These are phyloP conservation scores for Riptortus pedestris DNA, from an alignment of 1,140 invertebrate genomes.

Conservation along the genomic window DNA sequence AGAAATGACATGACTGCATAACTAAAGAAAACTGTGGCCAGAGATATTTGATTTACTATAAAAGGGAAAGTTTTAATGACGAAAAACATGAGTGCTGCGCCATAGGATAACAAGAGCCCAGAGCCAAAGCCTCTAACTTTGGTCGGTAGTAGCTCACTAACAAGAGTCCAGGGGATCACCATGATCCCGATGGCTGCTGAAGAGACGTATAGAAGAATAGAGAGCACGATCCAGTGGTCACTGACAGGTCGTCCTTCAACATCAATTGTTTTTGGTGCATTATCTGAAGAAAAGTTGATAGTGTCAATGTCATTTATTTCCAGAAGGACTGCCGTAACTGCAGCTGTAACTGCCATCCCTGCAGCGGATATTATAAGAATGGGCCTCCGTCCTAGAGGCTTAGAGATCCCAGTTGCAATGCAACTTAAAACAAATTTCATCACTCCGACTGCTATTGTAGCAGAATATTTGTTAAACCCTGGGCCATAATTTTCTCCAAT, in stretches of 20 bases:
- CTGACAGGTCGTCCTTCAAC: not conserved
- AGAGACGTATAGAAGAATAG: conserved; percentile 43
- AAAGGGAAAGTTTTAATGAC: conserved; percentile 52
- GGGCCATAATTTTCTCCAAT: conserved; percentile 39
- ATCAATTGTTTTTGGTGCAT: not conserved
- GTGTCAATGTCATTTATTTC: not conserved
- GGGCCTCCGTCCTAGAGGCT: conserved; percentile 42
- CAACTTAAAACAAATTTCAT: conserved; percentile 44
- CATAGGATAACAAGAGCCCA: conserved; percentile 46
- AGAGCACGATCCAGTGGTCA: conserved; percentile 32
- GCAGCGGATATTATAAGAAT: conserved; percentile 43
- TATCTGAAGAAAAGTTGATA: not conserved
- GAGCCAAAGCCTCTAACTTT: conserved; percentile 42
- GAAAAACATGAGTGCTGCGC: conserved; percentile 53
- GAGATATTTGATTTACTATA: conserved; percentile 41
- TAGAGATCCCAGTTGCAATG: conserved; percentile 40
- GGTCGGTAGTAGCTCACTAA: conserved; percentile 39
- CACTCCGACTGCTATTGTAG: conserved; percentile 41
- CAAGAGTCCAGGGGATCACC: conserved; percentile 53
- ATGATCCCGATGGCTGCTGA: conserved; percentile 45
- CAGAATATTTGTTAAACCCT: conserved; percentile 39
- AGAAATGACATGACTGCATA: conserved; percentile 48
- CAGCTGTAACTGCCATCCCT: conserved; percentile 39
- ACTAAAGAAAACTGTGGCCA: conserved; percentile 48
- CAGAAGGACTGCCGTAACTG: not conserved